Evolutionary conservation across 2,113 vertebrate species (phyloP), one percentile per base, ranked within the genome.

Genomic region (Thamnophis sirtalis): DNA sequence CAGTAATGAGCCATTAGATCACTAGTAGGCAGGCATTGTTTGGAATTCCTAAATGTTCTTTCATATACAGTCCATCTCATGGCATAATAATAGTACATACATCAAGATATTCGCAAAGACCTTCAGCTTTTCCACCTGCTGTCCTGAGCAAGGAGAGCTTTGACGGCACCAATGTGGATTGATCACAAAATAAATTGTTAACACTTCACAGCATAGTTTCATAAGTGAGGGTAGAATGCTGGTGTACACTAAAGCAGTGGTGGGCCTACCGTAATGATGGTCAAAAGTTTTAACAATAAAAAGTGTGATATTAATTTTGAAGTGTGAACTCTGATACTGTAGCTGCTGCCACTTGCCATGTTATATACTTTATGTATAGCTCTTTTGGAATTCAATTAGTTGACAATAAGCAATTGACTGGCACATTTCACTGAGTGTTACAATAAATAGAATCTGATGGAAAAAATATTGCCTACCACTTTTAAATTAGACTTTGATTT

Each of bases 371-470:
- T 90, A 6, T 43, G 6, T 17, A 90, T 84, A 92, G 60, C 84
- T 92, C 73, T 85, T 92, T 85, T 60, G 55, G 60, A 63, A 53
- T 91, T 85, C 55, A 91, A 53, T 91, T 73, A 4, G 50, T 6
- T 48, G 10, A 93, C 85, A 43, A 48, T 19, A 63, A 86, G 15
- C 26, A 91, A 28, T 24, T 5, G 87, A 1, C 1, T 84, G 91
- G 91, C 58, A 49, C 4, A 0, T 56, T 33, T 56, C 1, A 0
- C 0, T 3, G 2, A 13, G 1, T 0, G 43, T 0, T 8, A 86
- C 53, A 38, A 17, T 93, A 9, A 48, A 48, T 0, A 13, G 1
- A 15, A 84, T 0, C 10, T 19, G 24, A 0, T 50, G 11, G 33
- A 54, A 87, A 56, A 89, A 51, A 0, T 21, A 68, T 13, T n/a